These are phyloP conservation scores for Felis chaus DNA, from an alignment of 2,113 vertebrate genomes.

Conservation along the genomic window DNA sequence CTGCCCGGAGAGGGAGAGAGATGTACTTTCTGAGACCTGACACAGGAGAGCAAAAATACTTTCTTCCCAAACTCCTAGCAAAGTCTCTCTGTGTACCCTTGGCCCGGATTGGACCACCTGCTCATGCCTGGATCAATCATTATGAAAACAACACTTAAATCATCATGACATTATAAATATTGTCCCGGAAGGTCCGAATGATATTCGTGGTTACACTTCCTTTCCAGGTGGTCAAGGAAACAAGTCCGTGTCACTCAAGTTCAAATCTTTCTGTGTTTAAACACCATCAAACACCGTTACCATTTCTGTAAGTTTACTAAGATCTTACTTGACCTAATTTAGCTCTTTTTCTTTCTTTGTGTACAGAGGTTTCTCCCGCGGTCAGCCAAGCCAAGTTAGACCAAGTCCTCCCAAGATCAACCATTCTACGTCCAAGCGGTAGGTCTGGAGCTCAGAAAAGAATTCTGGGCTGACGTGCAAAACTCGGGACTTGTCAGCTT, in stretches of 20 bases:
- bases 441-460: neutral
- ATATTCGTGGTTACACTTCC: neutral
- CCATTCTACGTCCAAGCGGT: neutral
- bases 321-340: neutral
- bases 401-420: neutral
- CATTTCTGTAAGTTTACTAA: neutral
- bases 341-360: neutral
- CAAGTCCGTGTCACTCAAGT: neutral
- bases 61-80: neutral
- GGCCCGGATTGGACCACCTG: neutral
- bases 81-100: neutral
- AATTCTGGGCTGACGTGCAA: neutral
- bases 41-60: neutral
- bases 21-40: neutral
- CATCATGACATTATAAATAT: neutral
- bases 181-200: neutral
- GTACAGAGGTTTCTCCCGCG: neutral
- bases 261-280: neutral
- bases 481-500: neutral
- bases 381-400: neutral
- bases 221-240: neutral
- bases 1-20: neutral
- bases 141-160: conserved; percentile 12
- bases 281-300: neutral
- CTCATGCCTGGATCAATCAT: neutral